Evolutionary conservation across 2,888 invertebrate species (phyloP).

Genomic region (Pyrgus malvae): DNA sequence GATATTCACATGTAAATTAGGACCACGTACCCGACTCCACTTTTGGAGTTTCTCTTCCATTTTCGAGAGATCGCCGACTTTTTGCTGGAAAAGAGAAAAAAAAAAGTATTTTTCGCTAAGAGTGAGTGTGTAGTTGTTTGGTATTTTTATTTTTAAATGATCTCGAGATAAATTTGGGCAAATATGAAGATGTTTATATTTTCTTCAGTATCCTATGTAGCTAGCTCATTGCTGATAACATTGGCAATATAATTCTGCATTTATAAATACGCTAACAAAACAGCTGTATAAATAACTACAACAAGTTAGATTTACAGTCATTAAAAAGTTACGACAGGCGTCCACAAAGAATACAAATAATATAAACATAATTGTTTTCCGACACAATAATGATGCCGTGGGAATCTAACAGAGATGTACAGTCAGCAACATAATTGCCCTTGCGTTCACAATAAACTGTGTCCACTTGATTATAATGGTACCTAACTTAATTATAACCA

Average conservation of each 20-base stretch:
- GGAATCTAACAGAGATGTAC: constrained; percentile 15
- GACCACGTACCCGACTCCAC: constrained; percentile 46
- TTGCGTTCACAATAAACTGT: constrained; percentile 18
- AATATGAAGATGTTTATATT: no score
- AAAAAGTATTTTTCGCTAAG: no score
- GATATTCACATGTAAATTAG: constrained; percentile 73
- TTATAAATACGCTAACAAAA: no score
- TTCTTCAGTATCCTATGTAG: no score
- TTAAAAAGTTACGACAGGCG: constrained; percentile 6
- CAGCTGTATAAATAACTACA: no score
- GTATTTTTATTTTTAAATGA: no score
- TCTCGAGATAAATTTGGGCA: no score
- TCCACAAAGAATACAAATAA: constrained; percentile 7
- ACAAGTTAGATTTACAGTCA: no score
- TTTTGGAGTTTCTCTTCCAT: constrained; percentile 47
- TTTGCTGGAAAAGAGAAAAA: neutral
- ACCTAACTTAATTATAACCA: constrained; percentile 15
- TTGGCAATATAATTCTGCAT: no score
- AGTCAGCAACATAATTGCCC: constrained; percentile 20
- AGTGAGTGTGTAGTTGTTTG: no score
- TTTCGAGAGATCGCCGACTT: neutral
- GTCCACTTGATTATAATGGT: constrained; percentile 9
- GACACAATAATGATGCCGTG: constrained; percentile 21
- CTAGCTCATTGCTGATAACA: no score
- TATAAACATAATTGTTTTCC: constrained; percentile 19